Conservation (phyloP, 2,888 invertebrate species). For the Fissipunctia ypsillon region DNA sequence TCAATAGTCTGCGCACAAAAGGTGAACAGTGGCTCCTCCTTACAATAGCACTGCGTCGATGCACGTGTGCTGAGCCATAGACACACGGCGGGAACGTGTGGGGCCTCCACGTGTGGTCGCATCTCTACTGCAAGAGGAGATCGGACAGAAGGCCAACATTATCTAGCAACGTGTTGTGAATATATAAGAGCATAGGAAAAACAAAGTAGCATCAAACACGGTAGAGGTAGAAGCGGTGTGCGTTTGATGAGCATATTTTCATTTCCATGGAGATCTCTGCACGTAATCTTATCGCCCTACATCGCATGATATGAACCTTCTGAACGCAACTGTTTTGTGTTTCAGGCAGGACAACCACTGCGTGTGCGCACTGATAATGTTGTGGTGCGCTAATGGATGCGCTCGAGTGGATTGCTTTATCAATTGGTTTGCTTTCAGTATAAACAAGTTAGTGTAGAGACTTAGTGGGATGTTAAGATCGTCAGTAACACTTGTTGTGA, state of each 20-base stretch:
- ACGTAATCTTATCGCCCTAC: not conserved
- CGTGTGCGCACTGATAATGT: slow-evolving; percentile 45
- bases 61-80: slow-evolving; percentile 47
- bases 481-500: slow-evolving; percentile 3
- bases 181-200: not conserved
- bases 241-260: not conserved
- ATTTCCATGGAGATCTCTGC: not conserved
- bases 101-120: slow-evolving; percentile 63
- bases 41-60: slow-evolving; percentile 30
- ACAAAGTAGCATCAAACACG: not conserved
- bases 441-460: slow-evolving; percentile 32
- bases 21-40: slow-evolving; percentile 36
- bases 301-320: slow-evolving; percentile 6
- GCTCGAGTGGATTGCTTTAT: slow-evolving; percentile 48
- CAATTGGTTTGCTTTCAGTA: slow-evolving; percentile 44
- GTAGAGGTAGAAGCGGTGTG: not conserved
- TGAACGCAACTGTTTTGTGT: not conserved
- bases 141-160: slow-evolving; percentile 20
- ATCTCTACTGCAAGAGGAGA: not conserved
- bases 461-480: slow-evolving; percentile 19
- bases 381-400: slow-evolving; percentile 46
- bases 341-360: slow-evolving; percentile 28
- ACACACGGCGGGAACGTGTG: slow-evolving; percentile 52
- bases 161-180: not conserved
- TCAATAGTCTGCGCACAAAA: slow-evolving; percentile 31